Percentiles rank a stretch among this genome's conserved stretches.
These are phyloP conservation scores for Eurystomus gularis DNA, from an alignment of 2,113 vertebrate species.

Conservation along the genomic window DNA sequence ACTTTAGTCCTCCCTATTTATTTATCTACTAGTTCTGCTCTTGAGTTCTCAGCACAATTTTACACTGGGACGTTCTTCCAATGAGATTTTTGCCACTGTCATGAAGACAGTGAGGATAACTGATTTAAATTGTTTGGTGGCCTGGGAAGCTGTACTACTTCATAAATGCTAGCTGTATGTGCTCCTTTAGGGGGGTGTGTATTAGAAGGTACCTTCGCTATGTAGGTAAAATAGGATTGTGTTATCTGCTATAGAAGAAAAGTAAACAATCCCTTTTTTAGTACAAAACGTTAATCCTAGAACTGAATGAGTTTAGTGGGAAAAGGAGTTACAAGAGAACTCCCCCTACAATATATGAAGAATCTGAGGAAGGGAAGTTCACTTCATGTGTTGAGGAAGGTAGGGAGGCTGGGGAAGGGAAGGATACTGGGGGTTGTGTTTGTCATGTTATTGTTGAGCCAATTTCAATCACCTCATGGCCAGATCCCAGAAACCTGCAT, in stretches of 20 bases:
- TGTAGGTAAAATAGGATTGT: background rate
- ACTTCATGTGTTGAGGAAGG: background rate
- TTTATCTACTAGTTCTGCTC: background rate
- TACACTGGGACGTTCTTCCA: background rate
- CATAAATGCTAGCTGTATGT: background rate
- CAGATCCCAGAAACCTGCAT: background rate
- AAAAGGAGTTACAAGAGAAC: background rate
- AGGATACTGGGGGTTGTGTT: background rate
- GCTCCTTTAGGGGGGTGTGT: background rate
- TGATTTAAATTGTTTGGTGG: background rate
- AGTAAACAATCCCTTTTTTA: background rate
- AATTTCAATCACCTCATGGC: background rate
- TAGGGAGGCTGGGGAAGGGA: background rate
- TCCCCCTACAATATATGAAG: background rate
- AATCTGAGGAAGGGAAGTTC: background rate
- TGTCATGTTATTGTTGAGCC: background rate
- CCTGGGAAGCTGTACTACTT: background rate
- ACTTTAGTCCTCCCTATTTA: rapidly evolving
- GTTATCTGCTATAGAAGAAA: background rate
- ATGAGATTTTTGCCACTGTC: background rate
- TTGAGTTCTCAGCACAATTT: background rate
- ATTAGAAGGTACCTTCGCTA: background rate
- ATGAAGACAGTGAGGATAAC: background rate
- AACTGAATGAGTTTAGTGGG: background rate
- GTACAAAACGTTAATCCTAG: background rate